Evolutionary conservation across 2,113 vertebrate species (phyloP).

Genomic region (Dunckerocampus dactyliophorus): DNA sequence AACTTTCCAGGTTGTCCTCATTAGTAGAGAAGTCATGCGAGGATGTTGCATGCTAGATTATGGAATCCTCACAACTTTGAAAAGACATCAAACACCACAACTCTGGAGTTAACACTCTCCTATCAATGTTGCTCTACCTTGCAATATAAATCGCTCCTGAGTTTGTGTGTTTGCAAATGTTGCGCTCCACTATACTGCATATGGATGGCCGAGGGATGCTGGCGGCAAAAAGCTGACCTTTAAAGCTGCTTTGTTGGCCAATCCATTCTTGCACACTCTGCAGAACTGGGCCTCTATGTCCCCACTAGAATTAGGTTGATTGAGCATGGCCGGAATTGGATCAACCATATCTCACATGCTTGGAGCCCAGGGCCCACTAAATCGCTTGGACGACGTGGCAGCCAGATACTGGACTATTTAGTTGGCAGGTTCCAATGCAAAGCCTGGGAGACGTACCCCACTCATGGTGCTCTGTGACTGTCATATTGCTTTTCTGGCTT

Average conservation of each 20-base stretch:
- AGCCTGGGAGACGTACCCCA: constrained; percentile 28
- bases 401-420: constrained; percentile 47
- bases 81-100: neutral
- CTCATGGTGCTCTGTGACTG: constrained; percentile 14
- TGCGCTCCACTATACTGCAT: constrained; percentile 30
- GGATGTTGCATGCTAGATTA: neutral
- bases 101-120: constrained; percentile 17
- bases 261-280: constrained; percentile 61
- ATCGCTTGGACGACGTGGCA: constrained; percentile 41
- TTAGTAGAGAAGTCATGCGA: constrained; percentile 4
- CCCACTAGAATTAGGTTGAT: constrained; percentile 69
- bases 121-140: constrained; percentile 23
- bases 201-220: constrained; percentile 43
- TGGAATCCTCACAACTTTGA: no score
- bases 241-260: constrained; percentile 72
- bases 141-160: constrained; percentile 54
- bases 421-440: constrained; percentile 35
- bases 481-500: constrained; percentile 11
- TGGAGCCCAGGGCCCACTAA: constrained; percentile 46
- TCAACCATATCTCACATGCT: constrained; percentile 55
- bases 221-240: constrained; percentile 67
- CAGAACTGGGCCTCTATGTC: constrained; percentile 44
- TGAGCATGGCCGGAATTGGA: constrained; percentile 69
- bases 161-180: constrained; percentile 50
- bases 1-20: constrained; percentile 10